These are phyloP conservation scores for Argya squamiceps DNA, from an alignment of 2,797 vertebrate genomes.

Conservation along the genomic window DNA sequence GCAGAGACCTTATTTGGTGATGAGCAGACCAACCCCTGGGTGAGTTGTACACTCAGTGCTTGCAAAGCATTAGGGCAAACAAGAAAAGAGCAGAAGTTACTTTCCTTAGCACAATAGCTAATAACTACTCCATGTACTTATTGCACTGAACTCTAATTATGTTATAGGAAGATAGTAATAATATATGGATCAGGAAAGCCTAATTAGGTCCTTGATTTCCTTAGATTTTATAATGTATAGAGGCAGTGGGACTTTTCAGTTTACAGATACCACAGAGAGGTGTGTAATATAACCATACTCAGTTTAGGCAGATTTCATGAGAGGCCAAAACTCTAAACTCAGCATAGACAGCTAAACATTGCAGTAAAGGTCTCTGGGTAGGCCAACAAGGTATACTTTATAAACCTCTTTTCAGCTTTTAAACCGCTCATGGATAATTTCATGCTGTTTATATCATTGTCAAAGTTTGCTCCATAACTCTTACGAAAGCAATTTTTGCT, in stretches of 20 bases:
- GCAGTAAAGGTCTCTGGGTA: not conserved
- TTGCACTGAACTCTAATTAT: not conserved
- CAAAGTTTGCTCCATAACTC: not conserved
- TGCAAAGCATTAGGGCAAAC: not conserved
- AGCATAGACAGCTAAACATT: not conserved
- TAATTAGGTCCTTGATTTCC: not conserved
- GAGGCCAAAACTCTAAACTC: not conserved
- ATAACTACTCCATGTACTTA: not conserved
- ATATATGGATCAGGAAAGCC: not conserved
- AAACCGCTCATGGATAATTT: not conserved
- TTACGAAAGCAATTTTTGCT: not conserved
- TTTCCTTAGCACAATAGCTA: not conserved
- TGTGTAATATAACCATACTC: not conserved
- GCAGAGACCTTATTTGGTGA: not conserved
- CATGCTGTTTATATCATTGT: not conserved
- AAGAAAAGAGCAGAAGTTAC: not conserved
- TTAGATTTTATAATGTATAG: not conserved
- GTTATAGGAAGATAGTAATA: not conserved
- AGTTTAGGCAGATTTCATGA: not conserved
- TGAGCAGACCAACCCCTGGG: not conserved
- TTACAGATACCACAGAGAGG: not conserved
- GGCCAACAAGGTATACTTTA: not conserved
- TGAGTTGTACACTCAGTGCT: not conserved
- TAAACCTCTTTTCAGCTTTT: not conserved
- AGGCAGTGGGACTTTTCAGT: not conserved